phyloP scores from a whole-genome alignment of 2,113 vertebrate species.

The Benitochromis conjunctus region DNA sequence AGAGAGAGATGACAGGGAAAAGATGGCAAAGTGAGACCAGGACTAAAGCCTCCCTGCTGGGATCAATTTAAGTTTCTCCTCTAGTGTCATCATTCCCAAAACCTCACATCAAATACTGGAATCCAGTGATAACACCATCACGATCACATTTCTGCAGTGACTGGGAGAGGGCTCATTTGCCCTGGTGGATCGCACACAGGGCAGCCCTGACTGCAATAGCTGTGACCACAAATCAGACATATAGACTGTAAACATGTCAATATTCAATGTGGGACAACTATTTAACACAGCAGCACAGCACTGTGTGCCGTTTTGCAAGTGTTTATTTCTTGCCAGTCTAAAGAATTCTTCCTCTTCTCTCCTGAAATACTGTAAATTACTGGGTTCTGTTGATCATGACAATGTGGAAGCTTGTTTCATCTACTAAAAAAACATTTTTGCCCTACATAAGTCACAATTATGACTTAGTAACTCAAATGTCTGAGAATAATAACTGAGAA shows the following conservation, averaged over 20 bases:
- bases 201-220: not conserved
- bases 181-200: not conserved
- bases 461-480: not conserved
- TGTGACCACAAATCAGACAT: not conserved
- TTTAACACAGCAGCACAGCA: not conserved
- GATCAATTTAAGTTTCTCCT: slow-evolving; percentile 8
- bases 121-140: not conserved
- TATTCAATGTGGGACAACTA: not conserved
- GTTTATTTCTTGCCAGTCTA: not conserved
- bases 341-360: not conserved
- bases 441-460: not conserved
- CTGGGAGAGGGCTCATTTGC: not conserved
- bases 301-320: not conserved
- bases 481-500: not conserved
- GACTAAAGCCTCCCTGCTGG: slow-evolving; percentile 5
- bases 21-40: slow-evolving; percentile 33
- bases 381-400: not conserved
- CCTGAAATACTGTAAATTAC: not conserved
- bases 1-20: slow-evolving; percentile 33
- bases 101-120: not conserved
- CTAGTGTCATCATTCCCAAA: not conserved
- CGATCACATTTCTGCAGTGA: not conserved
- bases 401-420: not conserved
- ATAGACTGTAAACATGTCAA: not conserved
- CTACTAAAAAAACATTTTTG: not conserved